Percentiles rank a stretch among this genome's conserved stretches.
These are phyloP conservation scores for Echiichthys vipera DNA, from an alignment of 2,797 vertebrate genomes.

Conservation along the genomic window DNA sequence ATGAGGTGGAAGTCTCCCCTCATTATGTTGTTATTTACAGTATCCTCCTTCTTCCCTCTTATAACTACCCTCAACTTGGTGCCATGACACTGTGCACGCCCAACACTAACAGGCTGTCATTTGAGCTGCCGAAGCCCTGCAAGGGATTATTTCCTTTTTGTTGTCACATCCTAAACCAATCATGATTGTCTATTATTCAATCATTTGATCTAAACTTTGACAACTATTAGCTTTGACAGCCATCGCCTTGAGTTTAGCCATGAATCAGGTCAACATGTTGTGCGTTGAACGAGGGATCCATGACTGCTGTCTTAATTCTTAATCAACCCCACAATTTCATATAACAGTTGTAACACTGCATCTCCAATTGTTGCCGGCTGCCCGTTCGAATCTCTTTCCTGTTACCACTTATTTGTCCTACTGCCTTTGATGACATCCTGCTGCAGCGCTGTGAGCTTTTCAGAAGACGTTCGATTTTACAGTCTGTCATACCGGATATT, in stretches of 20 bases:
- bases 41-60: neutral
- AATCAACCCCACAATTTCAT: constrained; percentile 10
- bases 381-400: constrained; percentile 30
- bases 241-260: neutral
- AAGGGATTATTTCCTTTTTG: neutral
- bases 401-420: constrained; percentile 4
- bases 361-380: neutral
- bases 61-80: constrained; percentile 15
- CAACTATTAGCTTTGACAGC: neutral
- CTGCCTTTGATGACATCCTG: constrained; percentile 27
- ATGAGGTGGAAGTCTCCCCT: constrained; percentile 36
- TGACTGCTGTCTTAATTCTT: constrained; percentile 31
- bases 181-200: constrained; percentile 1
- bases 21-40: constrained; percentile 45
- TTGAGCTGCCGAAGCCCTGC: neutral
- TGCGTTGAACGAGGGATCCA: constrained; percentile 6
- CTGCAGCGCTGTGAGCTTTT: constrained; percentile 18
- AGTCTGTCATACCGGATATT: constrained; percentile 36
- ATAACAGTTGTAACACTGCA: neutral
- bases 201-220: neutral
- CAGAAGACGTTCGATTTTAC: constrained; percentile 39
- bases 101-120: neutral
- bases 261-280: constrained; percentile 15
- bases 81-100: neutral
- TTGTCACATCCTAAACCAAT: neutral